phyloP scores from a whole-genome alignment of 2,888 invertebrate genomes.

The Tachina grossa region DNA sequence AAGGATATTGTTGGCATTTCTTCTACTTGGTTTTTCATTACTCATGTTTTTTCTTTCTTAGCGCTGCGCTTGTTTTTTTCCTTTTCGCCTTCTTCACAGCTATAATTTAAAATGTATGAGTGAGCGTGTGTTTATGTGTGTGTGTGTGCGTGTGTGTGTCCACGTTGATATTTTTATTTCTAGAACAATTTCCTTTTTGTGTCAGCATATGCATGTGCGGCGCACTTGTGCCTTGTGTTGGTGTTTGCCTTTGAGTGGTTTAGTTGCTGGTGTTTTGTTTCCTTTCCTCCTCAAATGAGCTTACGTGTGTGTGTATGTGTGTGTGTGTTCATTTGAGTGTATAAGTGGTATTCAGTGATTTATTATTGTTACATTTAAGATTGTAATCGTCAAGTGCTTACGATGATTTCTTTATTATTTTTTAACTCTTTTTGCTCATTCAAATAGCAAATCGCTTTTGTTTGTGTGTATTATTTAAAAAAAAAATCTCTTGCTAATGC shows the following conservation, averaged over 20 bases:
- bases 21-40: constrained; percentile 58
- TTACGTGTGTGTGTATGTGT: constrained; percentile 40
- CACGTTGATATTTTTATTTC: constrained; percentile 16
- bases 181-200: constrained; percentile 44
- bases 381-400: constrained; percentile 69
- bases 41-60: constrained; percentile 37
- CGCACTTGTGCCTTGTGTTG: neutral
- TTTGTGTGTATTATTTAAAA: neutral
- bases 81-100: neutral
- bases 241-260: constrained; percentile 23
- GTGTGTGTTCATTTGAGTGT: constrained; percentile 67
- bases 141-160: neutral
- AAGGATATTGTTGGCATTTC: constrained; percentile 70
- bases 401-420: constrained; percentile 49
- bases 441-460: constrained; percentile 45
- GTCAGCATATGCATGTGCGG: constrained; percentile 2
- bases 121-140: neutral
- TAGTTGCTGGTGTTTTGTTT: neutral
- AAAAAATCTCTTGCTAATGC: constrained; percentile 10
- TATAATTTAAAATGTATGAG: constrained; percentile 10
- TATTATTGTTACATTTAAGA: constrained; percentile 71
- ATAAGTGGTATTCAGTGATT: constrained; percentile 70
- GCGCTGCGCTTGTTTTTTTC: neutral
- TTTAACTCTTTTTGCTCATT: constrained; percentile 31
- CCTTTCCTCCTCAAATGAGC: constrained; percentile 12